Percentiles rank a stretch among this genome's conserved stretches.
These are phyloP conservation scores for Chydorus sphaericus DNA, from an alignment of 2,888 invertebrate genomes.

Conservation along the genomic window DNA sequence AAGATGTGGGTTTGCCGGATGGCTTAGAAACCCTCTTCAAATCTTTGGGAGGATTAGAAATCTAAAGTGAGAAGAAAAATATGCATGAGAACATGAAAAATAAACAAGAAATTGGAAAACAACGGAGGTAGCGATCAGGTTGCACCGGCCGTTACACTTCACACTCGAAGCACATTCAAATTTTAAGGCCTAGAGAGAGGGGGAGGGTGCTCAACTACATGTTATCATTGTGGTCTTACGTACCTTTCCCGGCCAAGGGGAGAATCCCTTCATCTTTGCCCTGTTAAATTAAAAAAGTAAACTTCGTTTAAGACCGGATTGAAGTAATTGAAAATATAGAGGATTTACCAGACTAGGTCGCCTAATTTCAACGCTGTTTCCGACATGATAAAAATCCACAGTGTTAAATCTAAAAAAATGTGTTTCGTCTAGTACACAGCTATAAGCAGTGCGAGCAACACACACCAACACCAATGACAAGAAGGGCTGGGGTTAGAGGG, in stretches of 20 bases:
- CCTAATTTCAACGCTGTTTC: slow-evolving; percentile 11
- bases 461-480: no score
- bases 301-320: not conserved
- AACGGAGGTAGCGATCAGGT: no score
- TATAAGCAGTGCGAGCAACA: no score
- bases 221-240: slow-evolving; percentile 34
- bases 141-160: no score
- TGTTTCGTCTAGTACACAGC: no score
- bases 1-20: slow-evolving; percentile 62
- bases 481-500: no score
- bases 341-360: slow-evolving; percentile 11
- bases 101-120: not conserved
- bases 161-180: no score
- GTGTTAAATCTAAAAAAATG: no score
- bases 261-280: slow-evolving; percentile 96
- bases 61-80: slow-evolving; percentile 40
- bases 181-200: no score
- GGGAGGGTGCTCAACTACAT: not conserved
- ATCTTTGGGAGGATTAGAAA: slow-evolving; percentile 63
- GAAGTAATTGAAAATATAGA: not conserved
- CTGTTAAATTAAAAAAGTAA: slow-evolving; percentile 42
- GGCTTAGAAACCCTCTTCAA: slow-evolving; percentile 47
- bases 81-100: not conserved
- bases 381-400: not conserved
- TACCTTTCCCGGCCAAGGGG: slow-evolving; percentile 94